These are phyloP conservation scores for Pseudomyrmex flavicornis DNA, from an alignment of 1,140 invertebrate genomes.

Conservation along the genomic window DNA sequence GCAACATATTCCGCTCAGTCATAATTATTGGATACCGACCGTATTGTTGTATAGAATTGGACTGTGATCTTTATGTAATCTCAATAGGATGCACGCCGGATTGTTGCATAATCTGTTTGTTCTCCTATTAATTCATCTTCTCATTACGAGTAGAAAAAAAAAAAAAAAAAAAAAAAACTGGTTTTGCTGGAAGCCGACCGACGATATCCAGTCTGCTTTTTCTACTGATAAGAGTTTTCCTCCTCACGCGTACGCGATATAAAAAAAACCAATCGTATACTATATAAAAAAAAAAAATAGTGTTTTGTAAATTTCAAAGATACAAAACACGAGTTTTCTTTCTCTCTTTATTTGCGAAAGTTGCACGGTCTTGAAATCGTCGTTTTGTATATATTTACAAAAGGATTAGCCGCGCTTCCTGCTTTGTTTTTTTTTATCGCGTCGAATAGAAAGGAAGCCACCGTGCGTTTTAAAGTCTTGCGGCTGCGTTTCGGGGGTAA, in stretches of 20 bases:
- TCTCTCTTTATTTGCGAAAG: too few relatives aligned
- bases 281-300: neutral
- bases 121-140: conserved; percentile 49
- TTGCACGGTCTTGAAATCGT: too few relatives aligned
- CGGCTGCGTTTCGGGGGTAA: conserved; percentile 48
- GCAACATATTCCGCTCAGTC: conserved; percentile 34
- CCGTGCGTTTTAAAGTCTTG: conserved; percentile 32
- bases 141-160: too few relatives aligned
- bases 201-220: neutral
- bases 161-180: too few relatives aligned
- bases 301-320: neutral
- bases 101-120: conserved; percentile 73
- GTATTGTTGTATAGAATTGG: conserved; percentile 65
- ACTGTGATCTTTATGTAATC: conserved; percentile 74
- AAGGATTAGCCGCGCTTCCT: too few relatives aligned
- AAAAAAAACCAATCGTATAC: too few relatives aligned
- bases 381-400: neutral
- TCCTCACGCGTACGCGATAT: neutral
- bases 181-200: neutral
- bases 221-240: neutral
- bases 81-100: conserved; percentile 47
- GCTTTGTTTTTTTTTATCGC: neutral
- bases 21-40: conserved; percentile 68
- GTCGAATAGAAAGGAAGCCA: conserved; percentile 58
- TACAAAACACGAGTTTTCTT: neutral